phyloP scores from a whole-genome alignment of 2,888 invertebrate genomes.

The Pyralis farinalis region DNA sequence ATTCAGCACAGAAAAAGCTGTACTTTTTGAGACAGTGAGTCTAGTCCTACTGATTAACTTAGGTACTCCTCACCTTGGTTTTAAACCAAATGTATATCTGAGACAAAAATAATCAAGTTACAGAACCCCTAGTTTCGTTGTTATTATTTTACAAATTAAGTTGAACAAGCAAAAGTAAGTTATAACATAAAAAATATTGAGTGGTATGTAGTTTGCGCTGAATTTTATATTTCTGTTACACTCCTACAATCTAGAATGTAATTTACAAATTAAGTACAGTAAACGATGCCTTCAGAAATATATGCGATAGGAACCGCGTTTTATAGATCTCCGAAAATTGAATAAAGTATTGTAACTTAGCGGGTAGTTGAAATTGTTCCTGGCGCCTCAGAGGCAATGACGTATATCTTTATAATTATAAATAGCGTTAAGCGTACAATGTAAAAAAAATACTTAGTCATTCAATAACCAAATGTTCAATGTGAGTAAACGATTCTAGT shows the following conservation, averaged over 20 bases:
- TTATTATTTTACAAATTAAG: no score
- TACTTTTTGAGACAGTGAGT: no score
- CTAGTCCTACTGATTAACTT: no score
- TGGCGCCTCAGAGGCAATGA: conserved; percentile 77
- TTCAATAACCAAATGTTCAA: conserved; percentile 78
- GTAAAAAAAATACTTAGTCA: conserved; percentile 61
- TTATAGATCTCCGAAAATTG: conserved; percentile 62
- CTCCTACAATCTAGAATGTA: conserved; percentile 9
- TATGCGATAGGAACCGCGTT: conserved; percentile 69
- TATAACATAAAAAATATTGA: no score
- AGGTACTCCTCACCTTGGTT: no score
- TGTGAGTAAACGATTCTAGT: conserved; percentile 79
- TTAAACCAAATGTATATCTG: no score
- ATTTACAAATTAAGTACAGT: conserved; percentile 11
- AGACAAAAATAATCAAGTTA: no score
- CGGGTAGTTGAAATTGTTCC: conserved; percentile 79
- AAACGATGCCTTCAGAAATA: conserved; percentile 42
- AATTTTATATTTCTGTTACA: conserved; percentile 8
- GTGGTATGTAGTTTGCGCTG: no score
- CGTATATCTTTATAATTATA: conserved; percentile 68
- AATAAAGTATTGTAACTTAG: conserved; percentile 68
- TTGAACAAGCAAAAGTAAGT: no score
- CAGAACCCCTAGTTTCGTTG: no score
- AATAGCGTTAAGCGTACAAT: conserved; percentile 62
- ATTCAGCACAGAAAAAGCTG: no score